Base-by-base conservation (phyloP, 2,113 vertebrate species). In the Raja brachyura region DNA sequence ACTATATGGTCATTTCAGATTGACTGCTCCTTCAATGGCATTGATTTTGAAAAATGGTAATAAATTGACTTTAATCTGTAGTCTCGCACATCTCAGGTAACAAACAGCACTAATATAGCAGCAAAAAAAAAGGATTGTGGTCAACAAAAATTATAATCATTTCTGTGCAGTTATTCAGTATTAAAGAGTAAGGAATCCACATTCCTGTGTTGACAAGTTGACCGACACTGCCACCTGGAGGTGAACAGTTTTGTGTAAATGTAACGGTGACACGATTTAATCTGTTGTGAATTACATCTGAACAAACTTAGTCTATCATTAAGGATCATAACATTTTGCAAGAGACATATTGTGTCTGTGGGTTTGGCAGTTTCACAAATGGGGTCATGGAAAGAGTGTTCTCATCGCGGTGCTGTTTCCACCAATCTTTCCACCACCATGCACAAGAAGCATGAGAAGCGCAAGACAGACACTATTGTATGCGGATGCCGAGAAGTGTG, bases 221-320 rank as follows among this genome's bases (percentile, higher is more conserved):
- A 20, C 90, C 73, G 28, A 73, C 22, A 73, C 66, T 74, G 90
- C 90, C 90, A 92, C 39, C 90, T 92, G 90, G 90, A 73, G 86
- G 31, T 68, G 33, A 31, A 68, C n/a, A 31, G 8, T 90, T 68
- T 70, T 90, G 39, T 70, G 68, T 31, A 68, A 39, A 4, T 33
- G 33, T 14, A 73, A 7, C 48, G 39, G 31, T 48, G 0, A 74
- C 59, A 63, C 13, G 48, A 8, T 31, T 63, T 31, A 33, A 10
- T 54, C 7, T 81, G 18, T 81, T 81, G 20, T 9, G 20, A 81
- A 81, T 81, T 16, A 54, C 6, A 56, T 56, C 56, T 48, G 3
- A n/a, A 28, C 7, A 75, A 48, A 75, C 28, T 75, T 81, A 81
- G 18, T 56, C 78, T 0, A 22, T 56, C 20, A 8, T 81, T 81